phyloP scores from a whole-genome alignment of 1,140 invertebrate genomes.

The Triops cancriformis region DNA sequence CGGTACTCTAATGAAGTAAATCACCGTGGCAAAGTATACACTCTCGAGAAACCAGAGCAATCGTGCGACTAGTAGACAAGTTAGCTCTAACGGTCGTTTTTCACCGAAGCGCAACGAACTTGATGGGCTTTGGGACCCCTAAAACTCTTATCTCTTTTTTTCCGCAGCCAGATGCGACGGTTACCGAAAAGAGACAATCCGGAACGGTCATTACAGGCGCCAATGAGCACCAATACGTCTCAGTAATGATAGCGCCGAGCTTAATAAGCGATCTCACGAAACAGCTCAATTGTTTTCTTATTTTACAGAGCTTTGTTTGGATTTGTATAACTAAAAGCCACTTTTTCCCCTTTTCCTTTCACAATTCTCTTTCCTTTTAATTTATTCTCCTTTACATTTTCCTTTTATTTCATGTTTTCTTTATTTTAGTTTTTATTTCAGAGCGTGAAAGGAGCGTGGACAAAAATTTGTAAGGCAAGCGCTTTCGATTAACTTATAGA shows the following conservation, averaged over 20 bases:
- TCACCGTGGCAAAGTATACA: background rate
- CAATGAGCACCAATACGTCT: too few species aligned
- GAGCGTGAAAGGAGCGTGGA: too few species aligned
- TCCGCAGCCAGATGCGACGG: background rate
- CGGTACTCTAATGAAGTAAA: background rate
- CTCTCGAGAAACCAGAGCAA: background rate
- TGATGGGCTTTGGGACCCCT: background rate
- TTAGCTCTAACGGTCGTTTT: background rate
- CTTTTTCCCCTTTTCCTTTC: too few species aligned
- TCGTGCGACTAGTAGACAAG: background rate
- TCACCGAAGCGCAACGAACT: conserved; percentile 8
- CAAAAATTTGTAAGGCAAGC: background rate
- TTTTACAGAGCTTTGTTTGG: too few species aligned
- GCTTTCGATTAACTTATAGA: background rate
- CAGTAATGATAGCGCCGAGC: background rate
- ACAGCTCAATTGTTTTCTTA: background rate
- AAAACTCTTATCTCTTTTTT: background rate
- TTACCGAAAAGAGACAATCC: background rate
- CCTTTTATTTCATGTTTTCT: too few species aligned
- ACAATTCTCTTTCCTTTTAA: too few species aligned
- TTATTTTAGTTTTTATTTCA: too few species aligned
- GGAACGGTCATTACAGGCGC: background rate
- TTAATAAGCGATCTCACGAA: background rate
- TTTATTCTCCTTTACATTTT: too few species aligned
- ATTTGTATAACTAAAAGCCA: too few species aligned